These are phyloP conservation scores for Pogonocherus hispidulus DNA, from an alignment of 2,888 invertebrate species.

Conservation along the genomic window DNA sequence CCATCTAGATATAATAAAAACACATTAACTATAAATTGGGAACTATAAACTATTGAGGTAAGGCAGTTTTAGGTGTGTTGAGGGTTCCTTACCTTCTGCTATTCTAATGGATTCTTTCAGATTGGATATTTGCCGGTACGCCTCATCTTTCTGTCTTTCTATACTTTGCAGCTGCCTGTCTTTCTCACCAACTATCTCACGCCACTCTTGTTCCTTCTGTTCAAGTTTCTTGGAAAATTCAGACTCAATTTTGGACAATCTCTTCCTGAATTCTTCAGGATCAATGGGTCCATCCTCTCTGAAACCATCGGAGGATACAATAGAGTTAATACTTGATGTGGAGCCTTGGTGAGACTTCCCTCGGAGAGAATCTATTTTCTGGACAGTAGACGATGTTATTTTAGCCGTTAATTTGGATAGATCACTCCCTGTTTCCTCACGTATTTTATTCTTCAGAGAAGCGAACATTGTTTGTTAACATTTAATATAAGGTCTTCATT, in stretches of 20 bases:
- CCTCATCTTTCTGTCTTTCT: conserved; percentile 73
- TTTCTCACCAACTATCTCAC: conserved; percentile 74
- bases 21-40: too few species aligned
- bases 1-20: too few species aligned
- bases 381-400: conserved; percentile 70
- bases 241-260: conserved; percentile 72
- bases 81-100: conserved; percentile 79
- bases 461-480: conserved; percentile 80
- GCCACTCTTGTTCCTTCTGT: conserved; percentile 79
- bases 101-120: conserved; percentile 75
- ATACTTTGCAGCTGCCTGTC: conserved; percentile 71
- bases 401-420: conserved; percentile 70
- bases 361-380: conserved; percentile 69
- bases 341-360: conserved; percentile 69
- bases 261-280: conserved; percentile 67
- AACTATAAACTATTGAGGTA: too few species aligned
- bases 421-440: conserved; percentile 90
- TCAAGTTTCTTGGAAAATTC: conserved; percentile 75
- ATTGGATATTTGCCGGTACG: conserved; percentile 72
- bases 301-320: conserved; percentile 66
- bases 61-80: too few species aligned
- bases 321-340: conserved; percentile 67
- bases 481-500: conserved; percentile 12
- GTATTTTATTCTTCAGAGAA: conserved; percentile 89
- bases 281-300: conserved; percentile 71